Base-by-base conservation (phyloP, 2,797 vertebrate genomes). In the Danio tinwini region DNA sequence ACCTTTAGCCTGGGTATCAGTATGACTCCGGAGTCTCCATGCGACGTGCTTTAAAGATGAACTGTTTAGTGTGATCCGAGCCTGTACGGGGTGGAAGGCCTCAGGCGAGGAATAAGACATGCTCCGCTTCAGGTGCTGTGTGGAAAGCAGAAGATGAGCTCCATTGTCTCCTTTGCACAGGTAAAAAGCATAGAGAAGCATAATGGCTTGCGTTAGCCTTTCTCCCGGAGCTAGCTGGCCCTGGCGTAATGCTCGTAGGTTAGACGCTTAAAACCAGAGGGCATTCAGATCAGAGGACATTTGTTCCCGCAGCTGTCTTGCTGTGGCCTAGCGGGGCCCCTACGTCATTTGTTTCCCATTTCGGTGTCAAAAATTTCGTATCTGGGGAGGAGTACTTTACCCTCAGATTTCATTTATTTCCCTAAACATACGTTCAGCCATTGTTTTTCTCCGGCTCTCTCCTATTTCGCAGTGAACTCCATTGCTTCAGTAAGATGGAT, bases 31-130 rank as follows among this genome's bases (percentile, higher is more conserved):
- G 62, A 67, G 84, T 82, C 92, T 90, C 90, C 85, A 88, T 91
- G 89, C 91, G 89, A 89, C 81, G 56, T 90, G 91, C 92, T 93
- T 93, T 93, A 91, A 89, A 92, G 92, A 89, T 89, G 91, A 93
- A 91, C 91, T 89, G 91, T 89, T 88, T 61, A 78, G 76, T 92
- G 91, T 94, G 92, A 94, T 93, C 92, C 91, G 88, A 88, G 89
- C 88, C 89, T 91, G 90, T 89, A 89, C 55, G 59, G 72, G 71
- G 78, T 82, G 82, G 90, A 90, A 90, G 92, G 90, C 93, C 92
- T 85, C 87, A 87, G 93, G 93, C 91, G 86, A 93, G 90, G 90
- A 90, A 84, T 88, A 91, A 83, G 76, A 74, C 74, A 67, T 80
- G 56, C 59, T 83, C 45, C 63, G 76, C 77, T 85, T 82, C 82